These are phyloP conservation scores for Notolepis coatsorum DNA, from an alignment of 2,797 vertebrate genomes.

Conservation along the genomic window DNA sequence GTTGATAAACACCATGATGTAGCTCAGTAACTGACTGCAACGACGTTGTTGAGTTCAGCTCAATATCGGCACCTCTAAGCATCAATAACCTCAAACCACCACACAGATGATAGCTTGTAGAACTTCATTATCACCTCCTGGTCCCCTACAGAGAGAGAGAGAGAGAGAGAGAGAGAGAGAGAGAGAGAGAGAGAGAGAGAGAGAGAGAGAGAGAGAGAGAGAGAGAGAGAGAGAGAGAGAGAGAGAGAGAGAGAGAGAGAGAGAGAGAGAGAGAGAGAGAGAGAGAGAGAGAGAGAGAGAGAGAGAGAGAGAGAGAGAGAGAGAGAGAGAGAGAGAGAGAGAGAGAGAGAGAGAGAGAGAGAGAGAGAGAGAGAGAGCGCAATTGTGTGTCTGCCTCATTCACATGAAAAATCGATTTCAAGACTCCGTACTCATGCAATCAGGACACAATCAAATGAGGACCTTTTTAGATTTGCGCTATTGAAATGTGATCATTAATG, in stretches of 20 bases:
- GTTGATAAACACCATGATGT: slow-evolving; percentile 16
- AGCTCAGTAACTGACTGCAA: slow-evolving; percentile 14
- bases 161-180: background rate
- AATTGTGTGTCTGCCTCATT: background rate
- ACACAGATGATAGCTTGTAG: background rate
- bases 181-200: too few species aligned
- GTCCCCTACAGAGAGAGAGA: slow-evolving; percentile 1
- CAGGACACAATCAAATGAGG: too few species aligned
- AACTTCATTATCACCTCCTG: slow-evolving; percentile 31
- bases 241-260: too few species aligned
- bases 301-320: too few species aligned
- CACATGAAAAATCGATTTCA: background rate
- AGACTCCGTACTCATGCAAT: too few species aligned
- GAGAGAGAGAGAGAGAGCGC: background rate
- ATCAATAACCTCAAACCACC: slow-evolving; percentile 28
- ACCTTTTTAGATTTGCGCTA: background rate
- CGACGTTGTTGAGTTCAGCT: slow-evolving; percentile 35
- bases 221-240: background rate
- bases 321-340: too few species aligned
- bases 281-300: too few species aligned
- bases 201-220: background rate
- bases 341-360: background rate
- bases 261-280: too few species aligned
- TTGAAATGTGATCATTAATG: too few species aligned
- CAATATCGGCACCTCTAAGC: slow-evolving; percentile 7